These are phyloP conservation scores for Vipera latastei DNA, from an alignment of 2,797 vertebrate genomes.

Conservation along the genomic window DNA sequence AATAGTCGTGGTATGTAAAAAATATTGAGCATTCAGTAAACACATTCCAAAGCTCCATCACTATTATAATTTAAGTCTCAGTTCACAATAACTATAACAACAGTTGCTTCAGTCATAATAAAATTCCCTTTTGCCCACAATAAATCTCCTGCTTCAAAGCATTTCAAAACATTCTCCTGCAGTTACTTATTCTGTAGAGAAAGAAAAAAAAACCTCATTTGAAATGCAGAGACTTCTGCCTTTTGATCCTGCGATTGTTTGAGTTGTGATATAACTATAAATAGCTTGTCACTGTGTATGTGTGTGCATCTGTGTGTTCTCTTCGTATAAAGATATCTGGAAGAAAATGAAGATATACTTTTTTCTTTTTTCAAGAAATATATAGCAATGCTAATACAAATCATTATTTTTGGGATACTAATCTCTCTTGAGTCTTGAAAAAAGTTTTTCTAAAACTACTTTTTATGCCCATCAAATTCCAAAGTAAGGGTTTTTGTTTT, in stretches of 20 bases:
- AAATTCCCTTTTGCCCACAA: background rate
- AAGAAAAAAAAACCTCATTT: background rate
- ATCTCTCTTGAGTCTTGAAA: background rate
- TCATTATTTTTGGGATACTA: background rate
- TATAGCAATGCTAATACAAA: rapidly evolving
- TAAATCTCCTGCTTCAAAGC: background rate
- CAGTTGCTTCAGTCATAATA: background rate
- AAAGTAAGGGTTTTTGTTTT: background rate
- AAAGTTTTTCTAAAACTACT: background rate
- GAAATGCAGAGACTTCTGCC: background rate
- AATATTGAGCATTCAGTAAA: background rate
- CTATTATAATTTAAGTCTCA: background rate
- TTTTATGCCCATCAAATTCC: background rate
- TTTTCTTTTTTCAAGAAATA: rapidly evolving
- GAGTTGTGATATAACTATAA: background rate
- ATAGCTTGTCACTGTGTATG: background rate
- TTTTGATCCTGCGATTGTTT: background rate
- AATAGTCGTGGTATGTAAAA: background rate
- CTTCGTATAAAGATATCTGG: background rate
- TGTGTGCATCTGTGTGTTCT: background rate
- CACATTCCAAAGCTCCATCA: background rate
- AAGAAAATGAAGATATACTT: rapidly evolving
- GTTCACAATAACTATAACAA: background rate
- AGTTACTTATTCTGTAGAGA: background rate
- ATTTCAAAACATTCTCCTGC: background rate